phyloP scores from a whole-genome alignment of 2,888 invertebrate genomes.

The Adineta ricciae region DNA sequence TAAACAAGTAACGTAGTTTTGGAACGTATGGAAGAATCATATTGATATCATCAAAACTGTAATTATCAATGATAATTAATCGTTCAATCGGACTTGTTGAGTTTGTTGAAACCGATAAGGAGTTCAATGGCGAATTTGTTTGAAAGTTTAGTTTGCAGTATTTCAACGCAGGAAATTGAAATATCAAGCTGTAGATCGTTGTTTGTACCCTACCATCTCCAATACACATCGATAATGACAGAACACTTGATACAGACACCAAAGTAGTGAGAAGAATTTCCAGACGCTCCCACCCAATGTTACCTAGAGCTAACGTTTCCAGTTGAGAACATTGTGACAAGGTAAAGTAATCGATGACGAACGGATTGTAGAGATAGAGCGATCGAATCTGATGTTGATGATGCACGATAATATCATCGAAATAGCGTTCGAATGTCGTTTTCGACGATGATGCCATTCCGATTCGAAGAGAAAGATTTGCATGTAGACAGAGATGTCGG shows the following conservation, averaged over 20 bases:
- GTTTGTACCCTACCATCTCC: neutral
- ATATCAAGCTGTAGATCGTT: neutral
- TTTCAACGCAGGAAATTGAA: neutral
- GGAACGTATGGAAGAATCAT: neutral
- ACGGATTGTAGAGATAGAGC: neutral
- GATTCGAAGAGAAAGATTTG: neutral
- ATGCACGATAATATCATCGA: neutral
- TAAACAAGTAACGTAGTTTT: neutral
- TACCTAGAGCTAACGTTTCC: neutral
- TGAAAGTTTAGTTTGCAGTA: neutral
- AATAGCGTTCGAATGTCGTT: neutral
- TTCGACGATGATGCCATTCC: neutral
- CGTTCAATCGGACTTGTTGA: neutral
- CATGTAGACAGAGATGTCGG: neutral
- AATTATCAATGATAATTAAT: neutral
- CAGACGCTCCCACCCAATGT: neutral
- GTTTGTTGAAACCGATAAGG: neutral
- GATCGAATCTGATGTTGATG: neutral
- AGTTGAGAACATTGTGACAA: neutral
- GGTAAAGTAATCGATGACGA: neutral
- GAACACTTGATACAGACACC: neutral
- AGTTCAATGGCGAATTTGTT: neutral
- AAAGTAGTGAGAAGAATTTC: neutral
- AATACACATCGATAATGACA: neutral
- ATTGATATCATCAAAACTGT: neutral